Evolutionary conservation across 2,797 vertebrate species (phyloP).

Genomic region (Australoheros facetus): DNA sequence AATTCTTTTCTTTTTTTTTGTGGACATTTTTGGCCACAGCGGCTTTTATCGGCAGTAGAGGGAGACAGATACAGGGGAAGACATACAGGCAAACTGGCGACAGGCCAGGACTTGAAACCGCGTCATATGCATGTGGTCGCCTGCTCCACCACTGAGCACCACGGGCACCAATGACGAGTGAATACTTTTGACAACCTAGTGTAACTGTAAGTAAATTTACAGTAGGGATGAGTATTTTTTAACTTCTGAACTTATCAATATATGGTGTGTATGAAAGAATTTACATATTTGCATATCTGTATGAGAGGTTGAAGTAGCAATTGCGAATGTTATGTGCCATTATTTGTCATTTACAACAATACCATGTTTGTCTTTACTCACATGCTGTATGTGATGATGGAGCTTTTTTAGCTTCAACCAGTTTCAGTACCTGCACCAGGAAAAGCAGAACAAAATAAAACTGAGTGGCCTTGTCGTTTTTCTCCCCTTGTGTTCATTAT

Average conservation of each 20-base stretch:
- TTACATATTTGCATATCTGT: too few relatives aligned
- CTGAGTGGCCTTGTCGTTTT: not conserved
- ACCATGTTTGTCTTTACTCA: not conserved
- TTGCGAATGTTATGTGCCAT: not conserved
- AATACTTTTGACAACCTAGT: too few relatives aligned
- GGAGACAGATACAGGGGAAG: too few relatives aligned
- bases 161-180: too few relatives aligned
- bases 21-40: too few relatives aligned
- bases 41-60: too few relatives aligned
- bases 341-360: not conserved
- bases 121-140: too few relatives aligned
- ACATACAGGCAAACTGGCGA: too few relatives aligned
- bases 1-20: too few relatives aligned
- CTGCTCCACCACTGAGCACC: too few relatives aligned
- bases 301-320: not conserved
- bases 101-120: too few relatives aligned
- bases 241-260: not conserved
- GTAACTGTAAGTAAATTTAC: not conserved
- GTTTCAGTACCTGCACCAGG: not conserved
- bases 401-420: not conserved
- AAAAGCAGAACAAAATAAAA: slow-evolving; percentile 11
- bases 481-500: not conserved
- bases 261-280: too few relatives aligned
- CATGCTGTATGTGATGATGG: not conserved
- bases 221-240: accelerated